Percentiles rank a stretch among this genome's conserved stretches.
These are phyloP conservation scores for Himalopsyche tibetana DNA, from an alignment of 2,888 invertebrate genomes.

Conservation along the genomic window DNA sequence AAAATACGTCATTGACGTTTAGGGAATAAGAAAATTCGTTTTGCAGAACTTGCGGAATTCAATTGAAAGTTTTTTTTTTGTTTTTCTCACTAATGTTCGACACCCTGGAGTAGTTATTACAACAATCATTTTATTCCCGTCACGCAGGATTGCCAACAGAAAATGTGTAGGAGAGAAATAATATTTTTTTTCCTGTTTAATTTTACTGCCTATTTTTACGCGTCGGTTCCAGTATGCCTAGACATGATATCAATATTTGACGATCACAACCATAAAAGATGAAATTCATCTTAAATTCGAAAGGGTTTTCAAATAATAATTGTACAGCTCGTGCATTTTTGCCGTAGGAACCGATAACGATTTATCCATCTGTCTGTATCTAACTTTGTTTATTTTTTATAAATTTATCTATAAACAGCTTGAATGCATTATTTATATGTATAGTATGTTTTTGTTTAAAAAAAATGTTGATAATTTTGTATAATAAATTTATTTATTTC, in stretches of 20 bases:
- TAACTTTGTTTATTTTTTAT: too few relatives aligned
- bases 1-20: conserved; percentile 28
- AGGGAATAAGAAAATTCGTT: conserved; percentile 23
- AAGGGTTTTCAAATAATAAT: too few relatives aligned
- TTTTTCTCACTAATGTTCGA: neutral
- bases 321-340: too few relatives aligned
- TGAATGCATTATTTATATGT: too few relatives aligned
- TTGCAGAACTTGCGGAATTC: neutral
- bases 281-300: neutral
- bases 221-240: conserved; percentile 16
- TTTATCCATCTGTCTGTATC: too few relatives aligned
- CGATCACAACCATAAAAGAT: neutral
- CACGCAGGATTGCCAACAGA: conserved; percentile 36
- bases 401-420: too few relatives aligned
- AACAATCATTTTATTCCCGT: conserved; percentile 20
- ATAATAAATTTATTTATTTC: too few relatives aligned
- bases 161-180: conserved; percentile 7
- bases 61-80: conserved; percentile 31
- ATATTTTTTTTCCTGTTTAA: conserved; percentile 31
- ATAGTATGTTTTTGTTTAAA: too few relatives aligned
- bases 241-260: neutral
- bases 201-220: conserved; percentile 24
- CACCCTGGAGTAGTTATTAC: conserved; percentile 25
- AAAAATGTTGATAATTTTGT: too few relatives aligned
- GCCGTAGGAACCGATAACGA: too few relatives aligned